Percentiles rank a stretch among this genome's conserved stretches.
Evolutionary conservation across 2,888 invertebrate species (phyloP).

Genomic region (Notocelia uddmanniana): DNA sequence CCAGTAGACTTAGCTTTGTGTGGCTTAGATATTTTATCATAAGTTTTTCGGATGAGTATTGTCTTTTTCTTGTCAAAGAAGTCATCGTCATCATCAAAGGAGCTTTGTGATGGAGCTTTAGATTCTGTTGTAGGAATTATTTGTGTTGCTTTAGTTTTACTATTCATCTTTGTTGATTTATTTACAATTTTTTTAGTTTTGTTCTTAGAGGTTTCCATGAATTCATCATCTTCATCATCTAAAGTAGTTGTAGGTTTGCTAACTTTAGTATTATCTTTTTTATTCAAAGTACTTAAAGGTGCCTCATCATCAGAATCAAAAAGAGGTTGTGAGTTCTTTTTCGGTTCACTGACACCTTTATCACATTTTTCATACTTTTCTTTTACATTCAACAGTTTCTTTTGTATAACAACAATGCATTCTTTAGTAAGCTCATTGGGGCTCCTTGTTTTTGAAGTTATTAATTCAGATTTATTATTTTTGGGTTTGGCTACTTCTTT

Average conservation of each 20-base stretch:
- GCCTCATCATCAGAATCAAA: constrained; percentile 76
- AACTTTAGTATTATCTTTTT: constrained; percentile 50
- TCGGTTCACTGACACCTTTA: constrained; percentile 25
- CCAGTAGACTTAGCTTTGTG: constrained; percentile 77
- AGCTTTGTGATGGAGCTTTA: constrained; percentile 59
- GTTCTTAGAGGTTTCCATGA: constrained; percentile 53
- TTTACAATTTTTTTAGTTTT: constrained; percentile 55
- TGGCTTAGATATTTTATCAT: constrained; percentile 70
- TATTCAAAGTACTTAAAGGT: constrained; percentile 65
- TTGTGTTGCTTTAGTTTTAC: constrained; percentile 45
- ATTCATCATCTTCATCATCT: constrained; percentile 63
- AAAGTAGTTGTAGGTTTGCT: constrained; percentile 37
- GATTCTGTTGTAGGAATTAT: constrained; percentile 37
- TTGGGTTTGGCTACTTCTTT: constrained; percentile 48
- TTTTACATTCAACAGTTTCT: constrained; percentile 67
- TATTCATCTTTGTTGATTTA: constrained; percentile 53
- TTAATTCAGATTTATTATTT: constrained; percentile 49
- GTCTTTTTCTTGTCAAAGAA: constrained; percentile 72
- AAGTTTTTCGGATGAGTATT: constrained; percentile 70
- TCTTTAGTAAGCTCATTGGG: constrained; percentile 77
- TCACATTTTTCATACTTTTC: constrained; percentile 31
- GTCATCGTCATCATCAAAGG: constrained; percentile 65
- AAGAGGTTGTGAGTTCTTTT: constrained; percentile 57
- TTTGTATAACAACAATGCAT: constrained; percentile 78
- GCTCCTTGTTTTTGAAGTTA: constrained; percentile 49